Conservation (phyloP, 2,888 invertebrate genomes). For the Tricholauxania praeusta region DNA sequence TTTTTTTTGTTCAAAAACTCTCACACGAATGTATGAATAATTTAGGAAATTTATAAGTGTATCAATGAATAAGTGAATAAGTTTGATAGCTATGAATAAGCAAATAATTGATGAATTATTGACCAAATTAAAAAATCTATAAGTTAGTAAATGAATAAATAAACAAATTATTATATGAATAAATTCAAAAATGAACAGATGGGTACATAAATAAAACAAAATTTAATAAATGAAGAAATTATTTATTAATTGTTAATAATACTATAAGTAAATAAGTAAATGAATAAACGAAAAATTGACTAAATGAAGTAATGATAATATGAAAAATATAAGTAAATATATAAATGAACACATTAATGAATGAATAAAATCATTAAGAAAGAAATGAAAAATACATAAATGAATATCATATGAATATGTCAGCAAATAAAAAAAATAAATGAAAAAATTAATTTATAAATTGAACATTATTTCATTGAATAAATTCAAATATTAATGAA, state of each 20-base stretch:
- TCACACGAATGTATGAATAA: neutral
- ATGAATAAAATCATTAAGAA: no score
- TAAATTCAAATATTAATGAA: no score
- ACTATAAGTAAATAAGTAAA: neutral
- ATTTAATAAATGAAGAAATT: constrained; percentile 1
- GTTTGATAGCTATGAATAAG: neutral
- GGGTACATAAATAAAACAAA: constrained; percentile 1
- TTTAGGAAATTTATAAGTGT: neutral
- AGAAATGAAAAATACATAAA: no score
- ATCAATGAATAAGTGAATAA: constrained; percentile 9
- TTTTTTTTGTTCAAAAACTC: no score
- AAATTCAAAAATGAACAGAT: constrained; percentile 1
- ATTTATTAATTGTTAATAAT: neutral
- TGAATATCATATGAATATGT: no score
- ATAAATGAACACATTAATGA: no score
- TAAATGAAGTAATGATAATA: neutral
- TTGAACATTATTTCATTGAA: no score
- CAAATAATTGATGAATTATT: constrained; percentile 4
- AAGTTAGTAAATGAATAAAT: constrained; percentile 2
- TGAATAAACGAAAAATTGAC: constrained; percentile 5
- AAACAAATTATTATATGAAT: constrained; percentile 6
- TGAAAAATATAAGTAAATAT: neutral
- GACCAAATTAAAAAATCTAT: neutral
- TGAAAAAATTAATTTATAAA: no score
- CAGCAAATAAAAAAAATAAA: no score